Evolutionary conservation across 2,888 invertebrate genomes (phyloP), one percentile per base, ranked within the genome.

Genomic region (Prosapia bicincta): DNA sequence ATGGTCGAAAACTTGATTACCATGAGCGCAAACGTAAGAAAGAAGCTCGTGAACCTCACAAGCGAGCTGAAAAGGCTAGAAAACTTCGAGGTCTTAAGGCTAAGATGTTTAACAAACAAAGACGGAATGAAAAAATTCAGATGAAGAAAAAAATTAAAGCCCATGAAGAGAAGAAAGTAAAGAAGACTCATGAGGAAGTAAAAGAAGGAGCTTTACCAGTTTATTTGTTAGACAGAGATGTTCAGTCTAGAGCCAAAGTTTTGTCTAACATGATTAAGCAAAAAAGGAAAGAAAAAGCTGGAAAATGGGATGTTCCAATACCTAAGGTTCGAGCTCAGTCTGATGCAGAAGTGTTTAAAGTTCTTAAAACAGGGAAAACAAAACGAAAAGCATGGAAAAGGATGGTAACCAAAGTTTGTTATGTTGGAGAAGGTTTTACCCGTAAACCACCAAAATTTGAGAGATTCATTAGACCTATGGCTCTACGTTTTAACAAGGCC

Each of bases 381-480:
- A 95, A 92, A 84, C 87, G 97, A 75, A 99, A 99, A 87, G 96
- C 96, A 0, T 99, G 99, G 99, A 99, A 99, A 83, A 88, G 99
- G 76, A 98, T 99, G 98, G 98, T 99, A 0, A 99, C 99, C 0
- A 99, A 99, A 88, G 97, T 97, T 0, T 96, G 96, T 70, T 99
- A 91, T 86, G 99, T 99, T 2, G 99, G 99, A 0, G 99, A 99
- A 84, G 95, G 94, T 76, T 99, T 99, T 84, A 99, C 99, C 0
- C 89, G 99, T 66, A 99, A 99, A 87, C 99, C 99, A 24, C 99
- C 99, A 0, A 99, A 99, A 85, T 99, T 97, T 87, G 99, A 99
- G 84, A 89, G 99, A 77, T 99, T 99, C 83, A 99, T 99, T 78
- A 87, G 99, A 72, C 99, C 99, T 0, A 99, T 99, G 99, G 98